A percentile compares a stretch with the other conserved stretches of the same genome.
phyloP scores from a whole-genome alignment of 2,888 invertebrate species.

The Pseudococcus longispinus region DNA sequence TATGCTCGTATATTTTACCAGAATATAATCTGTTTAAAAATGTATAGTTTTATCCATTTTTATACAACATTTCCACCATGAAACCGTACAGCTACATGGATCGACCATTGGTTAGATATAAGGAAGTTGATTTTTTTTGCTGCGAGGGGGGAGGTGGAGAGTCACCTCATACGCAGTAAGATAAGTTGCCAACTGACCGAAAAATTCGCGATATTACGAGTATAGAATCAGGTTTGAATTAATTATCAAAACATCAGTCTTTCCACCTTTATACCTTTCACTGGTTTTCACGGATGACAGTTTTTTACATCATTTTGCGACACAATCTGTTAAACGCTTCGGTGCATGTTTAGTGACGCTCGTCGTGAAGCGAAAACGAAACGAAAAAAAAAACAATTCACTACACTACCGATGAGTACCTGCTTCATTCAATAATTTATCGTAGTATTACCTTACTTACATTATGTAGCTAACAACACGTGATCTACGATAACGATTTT shows the following conservation, averaged over 20 bases:
- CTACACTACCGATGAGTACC: neutral
- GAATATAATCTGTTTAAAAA: neutral
- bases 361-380: neutral
- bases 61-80: no score
- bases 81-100: no score
- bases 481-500: neutral
- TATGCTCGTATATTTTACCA: neutral
- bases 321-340: constrained; percentile 4
- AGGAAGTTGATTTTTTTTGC: no score
- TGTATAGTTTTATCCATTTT: neutral
- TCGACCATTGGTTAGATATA: no score
- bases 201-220: neutral
- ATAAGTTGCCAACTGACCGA: neutral
- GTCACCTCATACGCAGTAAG: neutral
- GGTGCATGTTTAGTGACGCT: neutral
- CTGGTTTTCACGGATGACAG: neutral
- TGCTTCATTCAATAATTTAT: neutral
- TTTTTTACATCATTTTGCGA: constrained; percentile 1
- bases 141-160: neutral
- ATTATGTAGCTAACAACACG: neutral
- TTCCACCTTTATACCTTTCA: constrained; percentile 5
- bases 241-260: neutral
- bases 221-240: neutral
- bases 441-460: neutral
- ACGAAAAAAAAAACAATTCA: neutral